phyloP scores from a whole-genome alignment of 1,140 invertebrate species.

The Aphaenogaster rudis region DNA sequence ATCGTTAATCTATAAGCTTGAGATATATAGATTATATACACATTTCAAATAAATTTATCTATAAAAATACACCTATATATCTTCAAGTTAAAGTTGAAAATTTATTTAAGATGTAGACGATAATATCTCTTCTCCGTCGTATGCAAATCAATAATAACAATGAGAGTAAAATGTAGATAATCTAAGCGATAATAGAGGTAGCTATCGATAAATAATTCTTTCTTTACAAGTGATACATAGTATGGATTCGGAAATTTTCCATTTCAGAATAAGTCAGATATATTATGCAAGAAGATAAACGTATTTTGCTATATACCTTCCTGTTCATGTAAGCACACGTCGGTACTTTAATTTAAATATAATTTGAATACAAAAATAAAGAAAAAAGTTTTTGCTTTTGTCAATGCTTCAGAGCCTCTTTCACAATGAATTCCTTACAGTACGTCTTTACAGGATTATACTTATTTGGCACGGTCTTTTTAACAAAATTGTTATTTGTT shows the following conservation, averaged over 20 bases:
- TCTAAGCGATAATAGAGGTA: background rate
- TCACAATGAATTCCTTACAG: background rate
- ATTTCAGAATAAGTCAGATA: constrained; percentile 24
- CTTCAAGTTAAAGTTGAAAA: background rate
- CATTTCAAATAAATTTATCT: background rate
- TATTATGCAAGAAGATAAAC: constrained; percentile 28
- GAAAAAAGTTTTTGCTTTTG: constrained; percentile 3
- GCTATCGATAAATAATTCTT: background rate
- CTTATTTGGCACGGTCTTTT: background rate
- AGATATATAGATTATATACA: background rate
- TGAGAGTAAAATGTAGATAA: background rate
- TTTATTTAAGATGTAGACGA: background rate
- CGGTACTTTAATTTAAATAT: constrained; percentile 45
- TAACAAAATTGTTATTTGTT: background rate
- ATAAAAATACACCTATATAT: background rate
- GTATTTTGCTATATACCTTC: constrained; percentile 18
- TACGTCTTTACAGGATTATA: background rate
- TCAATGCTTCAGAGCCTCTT: background rate
- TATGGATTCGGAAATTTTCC: constrained; percentile 21
- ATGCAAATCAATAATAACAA: constrained; percentile 4
- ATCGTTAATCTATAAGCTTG: background rate
- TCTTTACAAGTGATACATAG: background rate
- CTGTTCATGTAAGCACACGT: background rate
- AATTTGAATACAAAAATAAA: constrained; percentile 46
- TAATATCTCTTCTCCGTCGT: background rate